phyloP scores from a whole-genome alignment of 2,113 vertebrate genomes.

The Illadopsis cleaveri region DNA sequence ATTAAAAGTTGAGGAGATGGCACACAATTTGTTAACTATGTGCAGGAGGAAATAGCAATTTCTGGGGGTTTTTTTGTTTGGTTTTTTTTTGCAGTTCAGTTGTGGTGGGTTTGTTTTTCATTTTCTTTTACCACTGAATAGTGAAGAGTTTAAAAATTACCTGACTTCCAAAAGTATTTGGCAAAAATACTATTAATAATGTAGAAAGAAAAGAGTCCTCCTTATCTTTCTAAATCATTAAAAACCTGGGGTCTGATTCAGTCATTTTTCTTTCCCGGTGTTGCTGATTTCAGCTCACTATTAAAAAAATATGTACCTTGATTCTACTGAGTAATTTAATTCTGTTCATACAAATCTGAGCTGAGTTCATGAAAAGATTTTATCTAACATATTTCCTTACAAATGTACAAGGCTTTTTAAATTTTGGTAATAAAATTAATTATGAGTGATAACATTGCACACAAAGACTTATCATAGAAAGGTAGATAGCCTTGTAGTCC shows the following conservation, averaged over 20 bases:
- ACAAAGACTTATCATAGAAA: background rate
- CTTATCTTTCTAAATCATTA: background rate
- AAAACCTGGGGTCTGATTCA: background rate
- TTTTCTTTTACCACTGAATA: background rate
- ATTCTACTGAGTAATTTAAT: background rate
- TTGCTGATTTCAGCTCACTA: background rate
- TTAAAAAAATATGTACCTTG: background rate
- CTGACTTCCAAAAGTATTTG: background rate
- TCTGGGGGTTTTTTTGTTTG: background rate
- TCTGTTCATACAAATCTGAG: background rate
- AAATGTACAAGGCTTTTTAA: background rate
- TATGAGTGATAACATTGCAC: background rate
- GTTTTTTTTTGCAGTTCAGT: background rate
- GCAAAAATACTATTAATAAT: background rate
- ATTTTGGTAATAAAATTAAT: constrained; percentile 14
- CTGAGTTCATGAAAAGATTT: background rate
- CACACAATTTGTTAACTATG: background rate
- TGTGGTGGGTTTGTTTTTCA: background rate
- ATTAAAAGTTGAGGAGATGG: background rate
- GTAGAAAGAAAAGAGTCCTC: background rate
- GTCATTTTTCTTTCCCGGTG: background rate
- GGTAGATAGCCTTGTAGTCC: background rate
- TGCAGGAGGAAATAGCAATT: background rate
- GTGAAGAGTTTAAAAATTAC: background rate
- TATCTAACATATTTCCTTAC: background rate